phyloP scores from a whole-genome alignment of 2,888 invertebrate species.

The Macaria notata region DNA sequence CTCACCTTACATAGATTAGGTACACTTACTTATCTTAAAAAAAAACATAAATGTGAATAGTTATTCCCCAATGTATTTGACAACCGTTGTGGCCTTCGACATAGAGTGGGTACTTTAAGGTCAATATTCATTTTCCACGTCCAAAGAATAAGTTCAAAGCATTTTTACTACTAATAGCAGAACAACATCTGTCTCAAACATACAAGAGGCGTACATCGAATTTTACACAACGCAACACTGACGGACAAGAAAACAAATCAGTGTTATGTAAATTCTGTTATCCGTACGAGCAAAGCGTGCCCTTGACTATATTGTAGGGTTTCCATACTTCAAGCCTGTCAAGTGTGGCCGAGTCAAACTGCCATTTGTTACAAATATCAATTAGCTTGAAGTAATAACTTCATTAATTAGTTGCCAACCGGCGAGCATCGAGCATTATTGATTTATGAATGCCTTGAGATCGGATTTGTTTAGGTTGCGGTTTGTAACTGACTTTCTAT shows the following conservation, averaged over 20 bases:
- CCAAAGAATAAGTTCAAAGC: too few relatives aligned
- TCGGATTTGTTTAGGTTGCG: conserved; percentile 4
- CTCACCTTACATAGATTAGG: too few relatives aligned
- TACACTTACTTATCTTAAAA: too few relatives aligned
- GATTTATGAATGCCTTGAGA: conserved; percentile 5
- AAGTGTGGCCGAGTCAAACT: conserved; percentile 31
- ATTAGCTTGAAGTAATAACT: conserved; percentile 20
- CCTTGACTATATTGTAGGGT: conserved; percentile 37
- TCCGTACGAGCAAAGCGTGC: conserved; percentile 22
- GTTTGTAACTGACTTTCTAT: conserved; percentile 3
- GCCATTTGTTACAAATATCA: conserved; percentile 25
- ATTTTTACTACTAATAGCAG: too few relatives aligned
- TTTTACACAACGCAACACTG: conserved; percentile 6
- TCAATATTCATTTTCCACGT: too few relatives aligned
- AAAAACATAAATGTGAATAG: too few relatives aligned
- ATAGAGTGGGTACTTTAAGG: too few relatives aligned
- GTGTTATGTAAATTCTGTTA: conserved; percentile 13
- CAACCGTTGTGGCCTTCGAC: too few relatives aligned
- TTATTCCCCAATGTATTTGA: too few relatives aligned
- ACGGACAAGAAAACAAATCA: conserved; percentile 16
- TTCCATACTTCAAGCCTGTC: conserved; percentile 39
- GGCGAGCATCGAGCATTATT: conserved; percentile 1
- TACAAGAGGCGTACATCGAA: background rate
- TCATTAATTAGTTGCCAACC: conserved; percentile 13
- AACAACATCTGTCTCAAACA: too few relatives aligned